phyloP scores from a whole-genome alignment of 2,113 vertebrate species.

The Corythornis vintsioides region DNA sequence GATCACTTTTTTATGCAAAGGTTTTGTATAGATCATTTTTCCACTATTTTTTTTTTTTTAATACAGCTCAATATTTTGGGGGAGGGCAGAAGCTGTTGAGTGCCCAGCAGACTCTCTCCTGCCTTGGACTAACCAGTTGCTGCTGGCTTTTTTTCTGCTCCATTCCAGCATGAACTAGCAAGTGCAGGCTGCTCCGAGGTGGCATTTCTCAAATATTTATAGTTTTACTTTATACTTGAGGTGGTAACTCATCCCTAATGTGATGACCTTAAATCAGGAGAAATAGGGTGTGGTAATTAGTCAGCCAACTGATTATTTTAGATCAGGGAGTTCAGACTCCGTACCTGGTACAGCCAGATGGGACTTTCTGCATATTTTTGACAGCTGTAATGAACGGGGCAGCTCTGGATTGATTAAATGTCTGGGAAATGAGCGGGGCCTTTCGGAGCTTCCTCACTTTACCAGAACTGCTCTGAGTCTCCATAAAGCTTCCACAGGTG shows the following conservation, averaged over 20 bases:
- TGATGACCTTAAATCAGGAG: slow-evolving; percentile 15
- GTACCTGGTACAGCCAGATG: slow-evolving; percentile 65
- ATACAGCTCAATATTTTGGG: slow-evolving; percentile 63
- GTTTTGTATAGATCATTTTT: slow-evolving; percentile 78
- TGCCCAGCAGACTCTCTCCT: too few relatives aligned
- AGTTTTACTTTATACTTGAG: slow-evolving; percentile 19
- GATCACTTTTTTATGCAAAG: slow-evolving; percentile 87
- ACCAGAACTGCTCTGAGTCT: neutral
- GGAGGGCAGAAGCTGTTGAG: neutral
- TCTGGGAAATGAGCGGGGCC: slow-evolving; percentile 43
- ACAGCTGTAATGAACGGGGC: slow-evolving; percentile 67
- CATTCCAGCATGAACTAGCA: fast-evolving
- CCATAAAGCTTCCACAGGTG: neutral
- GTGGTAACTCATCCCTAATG: slow-evolving; percentile 43
- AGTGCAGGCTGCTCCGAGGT: neutral
- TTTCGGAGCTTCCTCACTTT: slow-evolving; percentile 26
- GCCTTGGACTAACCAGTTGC: neutral
- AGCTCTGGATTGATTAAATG: slow-evolving; percentile 51
- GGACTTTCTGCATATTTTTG: slow-evolving; percentile 67
- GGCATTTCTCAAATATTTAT: slow-evolving; percentile 60
- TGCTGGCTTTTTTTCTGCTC: neutral
- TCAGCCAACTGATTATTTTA: slow-evolving; percentile 16
- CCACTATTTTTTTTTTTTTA: slow-evolving; percentile 47
- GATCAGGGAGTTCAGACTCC: neutral
- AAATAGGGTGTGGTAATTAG: slow-evolving; percentile 61